These are phyloP conservation scores for Aurelia sp. DNA, from an alignment of 30 jellyfish, hydroid and myxozoan species.

Conservation along the genomic window DNA sequence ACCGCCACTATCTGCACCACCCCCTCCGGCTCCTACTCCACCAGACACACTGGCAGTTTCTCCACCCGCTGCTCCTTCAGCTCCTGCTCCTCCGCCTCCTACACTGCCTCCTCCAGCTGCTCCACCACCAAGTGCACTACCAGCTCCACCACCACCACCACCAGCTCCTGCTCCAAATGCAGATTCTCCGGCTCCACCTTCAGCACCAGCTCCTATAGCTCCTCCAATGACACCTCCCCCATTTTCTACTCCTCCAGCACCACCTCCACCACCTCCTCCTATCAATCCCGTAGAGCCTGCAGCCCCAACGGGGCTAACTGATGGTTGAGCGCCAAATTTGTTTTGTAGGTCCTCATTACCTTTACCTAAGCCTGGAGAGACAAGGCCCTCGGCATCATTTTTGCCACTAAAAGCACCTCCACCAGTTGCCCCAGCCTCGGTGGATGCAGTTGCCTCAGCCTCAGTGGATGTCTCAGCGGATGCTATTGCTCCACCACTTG, in stretches of 20 bases:
- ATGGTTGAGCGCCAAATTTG: not conserved
- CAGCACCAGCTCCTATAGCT: conserved; percentile 21
- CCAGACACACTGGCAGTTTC: conserved; percentile 7
- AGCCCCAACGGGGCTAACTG: not conserved
- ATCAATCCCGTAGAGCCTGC: not conserved
- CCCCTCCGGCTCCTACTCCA: not conserved
- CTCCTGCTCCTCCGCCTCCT: conserved; percentile 19
- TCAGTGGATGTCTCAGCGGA: conserved; percentile 1
- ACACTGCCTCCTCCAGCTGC: not conserved
- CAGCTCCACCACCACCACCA: conserved; percentile 16
- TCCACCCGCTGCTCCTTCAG: conserved; percentile 18
- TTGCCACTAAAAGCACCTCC: not conserved
- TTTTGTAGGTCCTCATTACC: conserved; percentile 16
- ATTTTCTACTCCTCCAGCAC: not conserved
- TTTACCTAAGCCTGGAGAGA: conserved; percentile 19
- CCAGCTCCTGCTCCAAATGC: conserved; percentile 5
- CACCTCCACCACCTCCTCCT: conserved; percentile 3
- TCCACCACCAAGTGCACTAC: conserved; percentile 11
- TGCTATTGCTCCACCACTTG: conserved; percentile 37
- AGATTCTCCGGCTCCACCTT: conserved; percentile 5
- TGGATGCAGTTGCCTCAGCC: not conserved
- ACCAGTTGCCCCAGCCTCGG: conserved; percentile 13
- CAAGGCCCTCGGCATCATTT: conserved; percentile 18
- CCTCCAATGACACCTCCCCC: conserved; percentile 11
- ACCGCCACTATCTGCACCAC: not conserved